Base-by-base conservation (phyloP, 2,888 invertebrate species). In the Cloeon dipterum region DNA sequence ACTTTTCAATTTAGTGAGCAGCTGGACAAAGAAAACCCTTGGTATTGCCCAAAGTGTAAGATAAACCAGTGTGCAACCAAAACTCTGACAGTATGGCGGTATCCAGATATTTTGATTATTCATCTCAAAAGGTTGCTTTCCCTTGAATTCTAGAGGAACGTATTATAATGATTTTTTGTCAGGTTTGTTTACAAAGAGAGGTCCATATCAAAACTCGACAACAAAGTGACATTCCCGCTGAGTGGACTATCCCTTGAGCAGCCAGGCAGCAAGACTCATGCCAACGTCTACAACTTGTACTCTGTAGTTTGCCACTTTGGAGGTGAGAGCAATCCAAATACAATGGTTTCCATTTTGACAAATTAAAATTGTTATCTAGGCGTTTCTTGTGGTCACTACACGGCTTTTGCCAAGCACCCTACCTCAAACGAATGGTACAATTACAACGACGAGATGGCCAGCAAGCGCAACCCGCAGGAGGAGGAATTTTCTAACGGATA, bases 251-350 rank as follows among this genome's bases (percentile, higher is more conserved):
- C 60, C 43, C 57, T 70, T 25, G 58, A 59, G 20, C 55, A 59
- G 4, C 59, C 54, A 39, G 34, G 25, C 38, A 20, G 10, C 33
- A 34, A 25, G 19, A 33, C 19, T 33, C 34, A 21, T 21, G 38
- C 26, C 33, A 32, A 11, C 38, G 38, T 23, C 41, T 71, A 70
- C 49, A 65, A 69, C 51, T 57, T 71, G 7, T 68, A 70, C 47
- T 66, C 68, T 32, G 65, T 66, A 42, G 66, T 71, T 23, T 70
- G 69, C 47, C 71, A 71, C 49, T 66, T 65, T 50, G 71, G 71
- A 54, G 67, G 70, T 69, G 16, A 14, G 10, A 8, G 23, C 23
- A 11, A 8, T 23, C 8, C 7, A 8, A 5, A 8, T 14, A 29
- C 14, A 7, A 16, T 8, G 7, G 21, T 21, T 21, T 10, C 21